Percentiles rank a stretch among this genome's conserved stretches.
These are phyloP conservation scores for Scrobipalpa costella DNA, from an alignment of 2,888 invertebrate species.

Conservation along the genomic window DNA sequence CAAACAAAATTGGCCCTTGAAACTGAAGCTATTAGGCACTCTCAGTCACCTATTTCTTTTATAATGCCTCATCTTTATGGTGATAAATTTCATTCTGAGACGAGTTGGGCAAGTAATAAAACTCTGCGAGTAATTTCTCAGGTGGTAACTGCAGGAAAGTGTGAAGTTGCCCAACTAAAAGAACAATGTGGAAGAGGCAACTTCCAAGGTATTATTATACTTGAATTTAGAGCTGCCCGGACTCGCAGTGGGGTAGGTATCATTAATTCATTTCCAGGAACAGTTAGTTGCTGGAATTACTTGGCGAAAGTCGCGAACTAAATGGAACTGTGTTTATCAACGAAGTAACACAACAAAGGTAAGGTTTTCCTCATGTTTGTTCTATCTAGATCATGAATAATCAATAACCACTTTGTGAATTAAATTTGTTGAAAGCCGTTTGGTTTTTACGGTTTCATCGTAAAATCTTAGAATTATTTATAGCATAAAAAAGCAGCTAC, in stretches of 20 bases:
- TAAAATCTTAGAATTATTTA: background rate
- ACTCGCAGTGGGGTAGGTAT: slow-evolving; percentile 18
- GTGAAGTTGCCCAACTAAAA: slow-evolving; percentile 43
- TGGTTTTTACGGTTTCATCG: background rate
- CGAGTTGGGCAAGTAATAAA: slow-evolving; percentile 49
- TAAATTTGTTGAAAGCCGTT: background rate
- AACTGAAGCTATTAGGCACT: slow-evolving; percentile 15
- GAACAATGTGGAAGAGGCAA: slow-evolving; percentile 40
- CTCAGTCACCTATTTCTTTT: slow-evolving; percentile 15
- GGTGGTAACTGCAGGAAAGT: slow-evolving; percentile 49
- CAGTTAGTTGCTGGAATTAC: slow-evolving; percentile 20
- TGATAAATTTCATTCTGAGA: slow-evolving; percentile 42
- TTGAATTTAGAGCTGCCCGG: slow-evolving; percentile 38
- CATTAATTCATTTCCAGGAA: slow-evolving; percentile 32
- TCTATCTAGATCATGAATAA: background rate
- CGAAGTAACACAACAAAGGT: background rate
- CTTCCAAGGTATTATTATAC: slow-evolving; percentile 44
- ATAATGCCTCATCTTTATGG: slow-evolving; percentile 28
- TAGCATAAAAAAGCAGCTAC: background rate
- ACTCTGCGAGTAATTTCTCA: slow-evolving; percentile 51
- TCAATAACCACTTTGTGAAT: slow-evolving; percentile 8
- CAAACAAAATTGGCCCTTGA: slow-evolving; percentile 17
- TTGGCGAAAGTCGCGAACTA: slow-evolving; percentile 13
- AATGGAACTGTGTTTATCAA: slow-evolving; percentile 12
- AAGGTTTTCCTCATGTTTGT: background rate